Base-by-base conservation (phyloP, 2,888 invertebrate genomes). In the Encarsia formosa region DNA sequence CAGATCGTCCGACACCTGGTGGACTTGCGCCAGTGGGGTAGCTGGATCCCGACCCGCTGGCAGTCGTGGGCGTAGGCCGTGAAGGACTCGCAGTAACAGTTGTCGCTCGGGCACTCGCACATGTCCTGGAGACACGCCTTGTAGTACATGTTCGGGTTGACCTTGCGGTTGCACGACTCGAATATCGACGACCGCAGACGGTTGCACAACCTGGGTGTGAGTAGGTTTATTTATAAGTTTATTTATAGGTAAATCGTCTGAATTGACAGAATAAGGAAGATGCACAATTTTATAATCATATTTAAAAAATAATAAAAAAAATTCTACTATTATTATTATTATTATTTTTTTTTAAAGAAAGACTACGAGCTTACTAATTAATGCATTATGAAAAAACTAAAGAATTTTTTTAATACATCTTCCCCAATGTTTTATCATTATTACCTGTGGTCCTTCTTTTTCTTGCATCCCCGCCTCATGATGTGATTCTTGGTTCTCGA, bases 1-100 rank as follows among this genome's bases (percentile, higher is more conserved):
- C 73, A 74, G 66, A 71, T 64, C 77, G 75, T 66, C 26, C 79
- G 80, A 67, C 90, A 91, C 68, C 81, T 82, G 44, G 86, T 85
- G 15, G 80, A 78, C 41, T 78, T 77, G 54, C 85, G 79, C 92
- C 92, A 93, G 59, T 85, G 80, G 1, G 77, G 77, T 41, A 89
- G 76, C 54, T 81, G 78, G 1, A 87, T 86, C 0, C 91, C 91
- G 34, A 88, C 74, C 19, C 91, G 79, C 57, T 85, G 80, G 69
- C 95, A 95, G 71, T 91, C 91, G 59, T 91, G 84, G 1, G 89
- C 88, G 69, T 94, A 95, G 3, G 94, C 94, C 48, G 86, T 84
- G 65, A 94, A 85, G 56, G 91, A 88, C 61, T 93, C 91, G 73
- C 95, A 95, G 70, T 92, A 89, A 65, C 95, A 95, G 65, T 82